A percentile compares a stretch with the other conserved stretches of the same genome.
Conservation (phyloP, 2,113 vertebrate genomes). For the Platichthys flesus region DNA sequence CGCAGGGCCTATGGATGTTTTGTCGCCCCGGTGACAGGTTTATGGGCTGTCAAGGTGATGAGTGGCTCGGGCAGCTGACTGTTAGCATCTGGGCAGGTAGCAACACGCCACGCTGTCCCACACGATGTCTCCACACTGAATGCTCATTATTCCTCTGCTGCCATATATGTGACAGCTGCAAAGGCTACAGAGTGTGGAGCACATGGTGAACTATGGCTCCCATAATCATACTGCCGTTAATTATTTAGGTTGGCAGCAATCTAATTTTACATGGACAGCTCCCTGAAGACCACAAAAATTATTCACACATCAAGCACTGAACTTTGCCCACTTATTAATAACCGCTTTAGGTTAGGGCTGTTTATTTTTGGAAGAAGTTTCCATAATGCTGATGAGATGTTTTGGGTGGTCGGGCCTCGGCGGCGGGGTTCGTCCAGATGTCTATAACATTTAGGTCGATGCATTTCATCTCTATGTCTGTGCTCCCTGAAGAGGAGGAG, state of each 20-base stretch:
- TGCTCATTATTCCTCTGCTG: constrained; percentile 59
- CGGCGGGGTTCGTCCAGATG: constrained; percentile 27
- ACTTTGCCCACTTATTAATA: constrained; percentile 72
- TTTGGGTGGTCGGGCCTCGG: constrained; percentile 36
- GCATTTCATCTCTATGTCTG: constrained; percentile 10
- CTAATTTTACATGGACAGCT: constrained; percentile 69
- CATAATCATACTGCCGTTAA: constrained; percentile 62
- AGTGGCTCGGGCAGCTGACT: constrained; percentile 50
- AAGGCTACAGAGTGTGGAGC: constrained; percentile 38
- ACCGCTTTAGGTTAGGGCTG: constrained; percentile 61
- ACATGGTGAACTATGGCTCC: constrained; percentile 54
- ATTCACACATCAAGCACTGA: constrained; percentile 70
- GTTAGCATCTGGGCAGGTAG: constrained; percentile 59
- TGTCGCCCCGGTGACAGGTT: constrained; percentile 69
- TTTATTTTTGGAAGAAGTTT: constrained; percentile 61
- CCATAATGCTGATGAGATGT: constrained; percentile 47
- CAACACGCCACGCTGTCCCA: constrained; percentile 50
- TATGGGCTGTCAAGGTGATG: constrained; percentile 72
- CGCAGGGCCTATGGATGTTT: constrained; percentile 50
- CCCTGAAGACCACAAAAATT: constrained; percentile 64
- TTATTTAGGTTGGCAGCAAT: constrained; percentile 71
- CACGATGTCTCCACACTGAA: constrained; percentile 50
- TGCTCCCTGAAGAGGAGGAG: constrained; percentile 29
- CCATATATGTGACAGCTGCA: constrained; percentile 44
- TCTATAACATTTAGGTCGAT: constrained; percentile 36